These are phyloP conservation scores for Dasyornis broadbenti DNA, from an alignment of 2,113 vertebrate genomes.

Conservation along the genomic window DNA sequence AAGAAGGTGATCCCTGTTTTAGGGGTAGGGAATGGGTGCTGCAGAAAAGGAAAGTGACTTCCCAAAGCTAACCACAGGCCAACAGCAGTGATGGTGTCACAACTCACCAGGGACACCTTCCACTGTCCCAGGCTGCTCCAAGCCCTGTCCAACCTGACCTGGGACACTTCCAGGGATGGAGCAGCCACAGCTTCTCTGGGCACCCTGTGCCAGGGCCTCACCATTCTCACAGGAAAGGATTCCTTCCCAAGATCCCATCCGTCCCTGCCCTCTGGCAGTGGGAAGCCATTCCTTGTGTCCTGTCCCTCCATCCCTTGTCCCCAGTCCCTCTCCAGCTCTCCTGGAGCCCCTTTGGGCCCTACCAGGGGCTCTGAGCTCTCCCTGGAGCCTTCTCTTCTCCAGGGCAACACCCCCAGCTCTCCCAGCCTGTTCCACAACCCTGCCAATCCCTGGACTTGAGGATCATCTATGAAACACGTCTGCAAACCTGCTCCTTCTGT, in stretches of 20 bases:
- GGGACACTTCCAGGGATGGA: not conserved
- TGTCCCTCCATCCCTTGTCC: not conserved
- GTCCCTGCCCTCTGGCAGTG: rapidly evolving
- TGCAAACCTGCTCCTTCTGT: not conserved
- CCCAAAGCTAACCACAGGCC: not conserved
- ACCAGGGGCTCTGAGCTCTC: rapidly evolving
- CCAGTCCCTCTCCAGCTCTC: not conserved
- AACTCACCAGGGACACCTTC: not conserved
- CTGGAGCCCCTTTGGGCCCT: rapidly evolving
- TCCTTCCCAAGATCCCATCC: not conserved
- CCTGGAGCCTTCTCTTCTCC: not conserved
- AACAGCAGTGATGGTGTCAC: not conserved
- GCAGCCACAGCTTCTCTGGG: not conserved
- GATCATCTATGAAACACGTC: not conserved
- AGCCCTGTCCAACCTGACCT: rapidly evolving
- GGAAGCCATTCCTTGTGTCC: not conserved
- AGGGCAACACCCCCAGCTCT: not conserved
- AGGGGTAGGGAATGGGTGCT: rapidly evolving
- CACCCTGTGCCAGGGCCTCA: not conserved
- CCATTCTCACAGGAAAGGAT: rapidly evolving
- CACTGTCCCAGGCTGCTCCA: rapidly evolving
- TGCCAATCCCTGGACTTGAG: not conserved
- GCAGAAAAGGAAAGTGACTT: not conserved
- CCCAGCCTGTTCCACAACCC: not conserved
- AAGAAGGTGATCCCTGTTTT: not conserved